A percentile compares a stretch with the other conserved stretches of the same genome.
phyloP scores from a whole-genome alignment of 2,888 invertebrate species.

The Steromphala cineraria region DNA sequence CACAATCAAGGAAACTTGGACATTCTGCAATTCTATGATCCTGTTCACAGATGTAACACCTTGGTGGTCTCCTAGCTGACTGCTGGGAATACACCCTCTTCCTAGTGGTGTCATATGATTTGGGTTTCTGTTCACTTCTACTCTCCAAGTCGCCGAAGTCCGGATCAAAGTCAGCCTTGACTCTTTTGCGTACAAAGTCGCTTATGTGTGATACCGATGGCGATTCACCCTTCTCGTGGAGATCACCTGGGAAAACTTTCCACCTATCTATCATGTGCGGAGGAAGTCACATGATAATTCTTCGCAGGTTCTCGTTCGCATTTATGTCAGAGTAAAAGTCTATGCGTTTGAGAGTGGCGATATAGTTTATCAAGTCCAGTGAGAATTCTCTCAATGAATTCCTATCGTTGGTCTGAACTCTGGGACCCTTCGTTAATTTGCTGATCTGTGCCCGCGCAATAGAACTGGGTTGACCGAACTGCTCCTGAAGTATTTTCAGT shows the following conservation, averaged over 20 bases:
- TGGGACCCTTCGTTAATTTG: not conserved
- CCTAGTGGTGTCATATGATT: too few species aligned
- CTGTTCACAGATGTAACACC: not conserved
- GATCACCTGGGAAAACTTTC: not conserved
- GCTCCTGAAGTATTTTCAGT: conserved; percentile 22
- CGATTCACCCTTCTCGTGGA: conserved; percentile 13
- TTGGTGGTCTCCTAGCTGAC: not conserved
- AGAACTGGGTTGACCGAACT: conserved; percentile 20
- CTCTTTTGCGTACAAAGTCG: conserved; percentile 18
- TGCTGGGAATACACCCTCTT: too few species aligned
- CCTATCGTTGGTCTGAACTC: not conserved
- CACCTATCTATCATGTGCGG: conserved; percentile 13
- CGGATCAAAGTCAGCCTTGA: conserved; percentile 23
- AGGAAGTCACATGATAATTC: conserved; percentile 9
- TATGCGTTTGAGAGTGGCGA: conserved; percentile 11
- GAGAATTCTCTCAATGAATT: conserved; percentile 12
- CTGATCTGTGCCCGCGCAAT: conserved; percentile 20
- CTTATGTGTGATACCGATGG: conserved; percentile 1
- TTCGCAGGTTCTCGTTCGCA: not conserved
- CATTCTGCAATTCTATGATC: not conserved
- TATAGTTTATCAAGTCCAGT: conserved; percentile 10
- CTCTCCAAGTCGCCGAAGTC: conserved; percentile 26
- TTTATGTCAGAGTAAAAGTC: not conserved
- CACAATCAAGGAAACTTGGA: too few species aligned
- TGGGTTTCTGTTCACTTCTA: too few species aligned